phyloP scores from a whole-genome alignment of 2,888 invertebrate species.

The Macrosiphum euphorbiae region DNA sequence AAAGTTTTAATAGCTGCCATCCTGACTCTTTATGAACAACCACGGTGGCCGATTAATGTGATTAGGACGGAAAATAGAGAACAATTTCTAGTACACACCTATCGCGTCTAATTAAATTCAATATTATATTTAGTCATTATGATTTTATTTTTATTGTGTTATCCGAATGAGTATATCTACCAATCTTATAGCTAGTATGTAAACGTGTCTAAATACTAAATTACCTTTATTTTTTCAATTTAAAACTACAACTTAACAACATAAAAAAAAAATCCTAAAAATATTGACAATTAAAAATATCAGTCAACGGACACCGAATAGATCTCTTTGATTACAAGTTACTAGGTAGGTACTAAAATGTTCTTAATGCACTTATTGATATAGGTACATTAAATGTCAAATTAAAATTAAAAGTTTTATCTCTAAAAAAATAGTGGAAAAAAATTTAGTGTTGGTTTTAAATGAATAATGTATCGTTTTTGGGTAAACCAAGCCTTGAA shows the following conservation, averaged over 20 bases:
- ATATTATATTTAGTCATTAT: not conserved
- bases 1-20: conserved; percentile 59
- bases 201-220: not conserved
- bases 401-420: too few relatives aligned
- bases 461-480: not conserved
- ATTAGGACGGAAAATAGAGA: conserved; percentile 12
- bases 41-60: conserved; percentile 43
- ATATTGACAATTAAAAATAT: not conserved
- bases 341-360: not conserved
- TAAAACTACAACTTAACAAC: not conserved
- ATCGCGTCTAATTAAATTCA: not conserved
- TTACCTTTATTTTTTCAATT: not conserved
- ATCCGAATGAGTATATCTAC: not conserved
- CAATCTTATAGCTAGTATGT: not conserved
- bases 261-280: not conserved
- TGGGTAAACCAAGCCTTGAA: not conserved
- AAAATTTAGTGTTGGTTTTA: not conserved
- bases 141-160: not conserved
- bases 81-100: not conserved
- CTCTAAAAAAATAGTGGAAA: not conserved
- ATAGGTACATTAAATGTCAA: not conserved
- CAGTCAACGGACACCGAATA: not conserved
- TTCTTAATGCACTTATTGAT: not conserved
- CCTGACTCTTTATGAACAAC: conserved; percentile 49
- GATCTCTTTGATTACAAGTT: not conserved